Conservation (phyloP, 1,140 invertebrate genomes). For the Copidosoma floridanum region DNA sequence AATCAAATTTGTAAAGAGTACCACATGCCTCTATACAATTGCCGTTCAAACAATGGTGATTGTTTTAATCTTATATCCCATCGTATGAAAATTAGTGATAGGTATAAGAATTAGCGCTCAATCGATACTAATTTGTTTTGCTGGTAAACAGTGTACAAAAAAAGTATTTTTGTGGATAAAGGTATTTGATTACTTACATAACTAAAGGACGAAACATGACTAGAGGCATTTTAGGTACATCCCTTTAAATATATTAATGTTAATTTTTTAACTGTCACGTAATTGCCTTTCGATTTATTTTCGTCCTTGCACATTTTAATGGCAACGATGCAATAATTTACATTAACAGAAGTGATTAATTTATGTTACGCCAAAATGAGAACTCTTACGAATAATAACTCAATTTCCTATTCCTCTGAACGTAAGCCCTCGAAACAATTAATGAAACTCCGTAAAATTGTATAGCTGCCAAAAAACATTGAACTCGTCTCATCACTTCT, state of each 20-base stretch:
- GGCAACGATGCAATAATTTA: conserved; percentile 26
- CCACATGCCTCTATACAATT: background rate
- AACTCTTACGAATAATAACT: no score
- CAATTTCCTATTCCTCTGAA: no score
- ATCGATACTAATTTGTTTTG: background rate
- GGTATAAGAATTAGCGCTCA: background rate
- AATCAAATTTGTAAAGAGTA: background rate
- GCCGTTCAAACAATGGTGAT: no score
- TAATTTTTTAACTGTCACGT: background rate
- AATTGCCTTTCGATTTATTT: conserved; percentile 1
- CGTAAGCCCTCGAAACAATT: no score
- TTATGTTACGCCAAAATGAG: no score
- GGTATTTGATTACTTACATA: conserved; percentile 28
- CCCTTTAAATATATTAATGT: background rate
- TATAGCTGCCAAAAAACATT: no score
- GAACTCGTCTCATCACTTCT: no score
- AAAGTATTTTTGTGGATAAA: no score
- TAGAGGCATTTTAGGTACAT: conserved; percentile 30
- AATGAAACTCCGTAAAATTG: no score
- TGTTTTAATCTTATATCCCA: no score
- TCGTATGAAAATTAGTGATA: background rate
- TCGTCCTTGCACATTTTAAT: conserved; percentile 22
- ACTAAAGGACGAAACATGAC: conserved; percentile 34
- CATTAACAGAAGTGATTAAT: conserved; percentile 2
- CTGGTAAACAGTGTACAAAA: no score